Conservation (phyloP, 2,888 invertebrate species). For the Slavum lentiscoides region DNA sequence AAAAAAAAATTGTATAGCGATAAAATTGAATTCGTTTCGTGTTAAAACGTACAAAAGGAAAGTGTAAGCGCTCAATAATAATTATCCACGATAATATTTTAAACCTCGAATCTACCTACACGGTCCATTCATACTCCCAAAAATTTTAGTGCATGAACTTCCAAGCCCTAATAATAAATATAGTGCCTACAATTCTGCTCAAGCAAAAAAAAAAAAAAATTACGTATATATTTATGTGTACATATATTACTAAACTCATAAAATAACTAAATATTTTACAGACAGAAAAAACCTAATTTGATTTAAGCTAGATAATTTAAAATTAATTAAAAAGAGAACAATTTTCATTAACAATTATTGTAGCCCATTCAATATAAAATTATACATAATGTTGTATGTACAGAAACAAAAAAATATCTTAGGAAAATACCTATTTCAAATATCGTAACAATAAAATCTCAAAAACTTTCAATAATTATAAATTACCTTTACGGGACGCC, state of each 20-base stretch:
- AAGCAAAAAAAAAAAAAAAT: conserved; percentile 41
- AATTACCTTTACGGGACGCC: conserved; percentile 46
- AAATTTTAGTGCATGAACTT: no score
- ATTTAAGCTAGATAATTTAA: conserved; percentile 41
- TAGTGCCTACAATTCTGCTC: conserved; percentile 27
- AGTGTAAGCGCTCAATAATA: no score
- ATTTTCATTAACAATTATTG: conserved; percentile 42
- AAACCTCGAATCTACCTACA: no score
- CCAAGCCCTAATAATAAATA: no score
- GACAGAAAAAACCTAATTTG: conserved; percentile 44
- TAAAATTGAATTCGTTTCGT: no score
- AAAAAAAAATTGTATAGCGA: no score
- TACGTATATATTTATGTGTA: no score
- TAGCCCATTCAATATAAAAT: conserved; percentile 36
- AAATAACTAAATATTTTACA: conserved; percentile 46
- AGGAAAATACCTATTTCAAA: conserved; percentile 45
- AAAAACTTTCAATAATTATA: conserved; percentile 32
- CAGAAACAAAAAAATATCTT: conserved; percentile 1
- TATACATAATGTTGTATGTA: conserved; percentile 43
- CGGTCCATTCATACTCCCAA: no score
- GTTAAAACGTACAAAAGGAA: no score
- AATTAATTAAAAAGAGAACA: conserved; percentile 47
- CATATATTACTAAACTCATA: conserved; percentile 34
- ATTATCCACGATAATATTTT: no score
- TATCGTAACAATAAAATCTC: conserved; percentile 47